These are phyloP conservation scores for Polydesmus complanatus DNA, from an alignment of 2,888 invertebrate species.

Conservation along the genomic window DNA sequence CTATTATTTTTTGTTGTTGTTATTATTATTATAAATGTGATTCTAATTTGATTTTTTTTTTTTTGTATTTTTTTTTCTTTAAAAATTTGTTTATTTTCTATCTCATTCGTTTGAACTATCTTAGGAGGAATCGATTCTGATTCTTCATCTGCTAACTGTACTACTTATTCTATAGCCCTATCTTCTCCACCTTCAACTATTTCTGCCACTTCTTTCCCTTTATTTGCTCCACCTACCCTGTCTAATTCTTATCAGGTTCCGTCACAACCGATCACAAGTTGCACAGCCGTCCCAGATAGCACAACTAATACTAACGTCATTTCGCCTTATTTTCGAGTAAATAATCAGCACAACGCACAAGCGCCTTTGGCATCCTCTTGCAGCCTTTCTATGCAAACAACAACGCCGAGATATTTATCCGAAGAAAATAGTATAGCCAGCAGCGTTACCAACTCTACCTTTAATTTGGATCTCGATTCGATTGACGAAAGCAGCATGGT, in stretches of 20 bases:
- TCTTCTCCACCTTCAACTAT: background rate
- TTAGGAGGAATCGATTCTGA: background rate
- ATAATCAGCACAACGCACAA: slow-evolving; percentile 45
- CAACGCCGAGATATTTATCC: slow-evolving; percentile 4
- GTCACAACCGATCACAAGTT: background rate
- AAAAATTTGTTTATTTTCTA: background rate
- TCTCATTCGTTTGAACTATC: background rate
- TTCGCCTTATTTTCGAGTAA: slow-evolving; percentile 55
- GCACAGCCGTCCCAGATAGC: background rate
- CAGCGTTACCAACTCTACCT: slow-evolving; percentile 28
- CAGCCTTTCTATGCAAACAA: background rate
- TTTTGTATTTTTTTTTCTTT: slow-evolving; percentile 1
- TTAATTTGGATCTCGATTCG: slow-evolving; percentile 74
- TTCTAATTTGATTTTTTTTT: background rate
- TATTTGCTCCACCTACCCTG: background rate
- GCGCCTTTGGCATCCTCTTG: background rate
- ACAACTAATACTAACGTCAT: background rate
- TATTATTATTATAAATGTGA: background rate
- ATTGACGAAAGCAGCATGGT: slow-evolving; percentile 45
- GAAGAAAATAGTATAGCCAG: slow-evolving; percentile 5
- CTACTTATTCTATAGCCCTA: background rate
- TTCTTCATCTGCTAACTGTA: background rate
- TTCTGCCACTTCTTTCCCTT: background rate
- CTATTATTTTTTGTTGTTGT: background rate
- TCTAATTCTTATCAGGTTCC: background rate